phyloP scores from a whole-genome alignment of 2,797 vertebrate genomes.

The Aldrovandia affinis region DNA sequence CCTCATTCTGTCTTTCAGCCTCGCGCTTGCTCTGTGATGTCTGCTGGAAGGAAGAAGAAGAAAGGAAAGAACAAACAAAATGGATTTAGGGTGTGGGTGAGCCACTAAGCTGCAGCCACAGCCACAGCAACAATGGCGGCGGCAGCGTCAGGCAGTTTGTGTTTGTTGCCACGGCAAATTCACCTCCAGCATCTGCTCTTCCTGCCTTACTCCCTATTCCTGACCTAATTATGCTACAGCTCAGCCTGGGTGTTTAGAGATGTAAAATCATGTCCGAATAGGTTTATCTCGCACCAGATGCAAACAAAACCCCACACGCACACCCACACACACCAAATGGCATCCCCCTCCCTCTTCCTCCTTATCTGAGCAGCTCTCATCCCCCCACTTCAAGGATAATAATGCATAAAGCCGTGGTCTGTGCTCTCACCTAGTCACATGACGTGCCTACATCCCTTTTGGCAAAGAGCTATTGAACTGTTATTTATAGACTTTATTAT shows the following conservation, averaged over 20 bases:
- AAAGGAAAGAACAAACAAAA: neutral
- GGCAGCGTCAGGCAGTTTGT: slow-evolving; percentile 26
- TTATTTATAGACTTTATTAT: neutral
- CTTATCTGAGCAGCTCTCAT: neutral
- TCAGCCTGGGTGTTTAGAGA: slow-evolving; percentile 43
- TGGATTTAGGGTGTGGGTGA: neutral
- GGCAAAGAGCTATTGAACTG: slow-evolving; percentile 16
- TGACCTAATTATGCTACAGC: slow-evolving; percentile 59
- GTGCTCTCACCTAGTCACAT: slow-evolving; percentile 21
- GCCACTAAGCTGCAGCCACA: neutral
- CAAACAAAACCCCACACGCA: neutral
- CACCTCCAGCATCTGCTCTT: neutral
- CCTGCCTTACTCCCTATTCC: slow-evolving; percentile 26
- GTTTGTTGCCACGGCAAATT: slow-evolving; percentile 9
- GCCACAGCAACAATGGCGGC: slow-evolving; percentile 32
- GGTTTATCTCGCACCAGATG: slow-evolving; percentile 27
- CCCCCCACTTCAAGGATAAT: neutral
- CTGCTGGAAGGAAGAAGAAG: slow-evolving; percentile 6
- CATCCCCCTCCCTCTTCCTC: neutral
- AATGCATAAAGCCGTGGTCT: slow-evolving; percentile 17
- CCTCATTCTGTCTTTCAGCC: slow-evolving; percentile 74
- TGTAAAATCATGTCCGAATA: slow-evolving; percentile 37
- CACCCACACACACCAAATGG: slow-evolving; percentile 1
- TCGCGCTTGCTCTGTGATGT: slow-evolving; percentile 76
- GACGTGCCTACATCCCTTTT: slow-evolving; percentile 11